Conservation (phyloP, 1,140 invertebrate genomes). For the Saccostrea echinata region DNA sequence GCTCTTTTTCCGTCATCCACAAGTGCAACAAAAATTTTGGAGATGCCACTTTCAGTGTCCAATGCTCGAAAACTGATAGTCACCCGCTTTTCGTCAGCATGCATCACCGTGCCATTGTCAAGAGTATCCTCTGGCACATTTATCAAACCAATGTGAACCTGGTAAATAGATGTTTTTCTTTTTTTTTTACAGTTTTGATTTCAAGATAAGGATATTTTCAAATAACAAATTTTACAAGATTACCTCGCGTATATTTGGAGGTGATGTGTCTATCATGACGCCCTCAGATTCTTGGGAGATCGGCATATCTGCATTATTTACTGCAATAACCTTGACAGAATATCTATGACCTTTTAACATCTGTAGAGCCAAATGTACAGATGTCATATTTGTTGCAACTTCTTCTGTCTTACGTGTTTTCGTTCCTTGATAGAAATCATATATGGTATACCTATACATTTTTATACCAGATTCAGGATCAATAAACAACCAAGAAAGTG, state of each 20-base stretch:
- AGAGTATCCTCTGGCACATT: conserved; percentile 54
- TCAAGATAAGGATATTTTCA: neutral
- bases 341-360: conserved; percentile 55
- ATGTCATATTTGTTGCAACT: conserved; percentile 12
- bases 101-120: conserved; percentile 48
- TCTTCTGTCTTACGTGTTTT: conserved; percentile 7
- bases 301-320: conserved; percentile 60
- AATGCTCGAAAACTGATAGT: conserved; percentile 53
- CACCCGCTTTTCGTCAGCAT: conserved; percentile 56
- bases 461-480: conserved; percentile 62
- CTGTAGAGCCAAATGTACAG: neutral
- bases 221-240: neutral
- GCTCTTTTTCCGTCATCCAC: conserved; percentile 11
- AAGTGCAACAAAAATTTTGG: conserved; percentile 52
- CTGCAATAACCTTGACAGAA: conserved; percentile 55
- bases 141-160: conserved; percentile 13
- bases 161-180: neutral
- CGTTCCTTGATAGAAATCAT: conserved; percentile 49
- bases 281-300: conserved; percentile 55
- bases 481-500: conserved; percentile 57
- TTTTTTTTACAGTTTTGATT: neutral
- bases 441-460: conserved; percentile 58
- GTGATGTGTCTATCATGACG: conserved; percentile 56
- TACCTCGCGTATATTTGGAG: conserved; percentile 56
- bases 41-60: conserved; percentile 59